Evolutionary conservation across 1,140 invertebrate genomes (phyloP).

Genomic region (Ceratina japonica): DNA sequence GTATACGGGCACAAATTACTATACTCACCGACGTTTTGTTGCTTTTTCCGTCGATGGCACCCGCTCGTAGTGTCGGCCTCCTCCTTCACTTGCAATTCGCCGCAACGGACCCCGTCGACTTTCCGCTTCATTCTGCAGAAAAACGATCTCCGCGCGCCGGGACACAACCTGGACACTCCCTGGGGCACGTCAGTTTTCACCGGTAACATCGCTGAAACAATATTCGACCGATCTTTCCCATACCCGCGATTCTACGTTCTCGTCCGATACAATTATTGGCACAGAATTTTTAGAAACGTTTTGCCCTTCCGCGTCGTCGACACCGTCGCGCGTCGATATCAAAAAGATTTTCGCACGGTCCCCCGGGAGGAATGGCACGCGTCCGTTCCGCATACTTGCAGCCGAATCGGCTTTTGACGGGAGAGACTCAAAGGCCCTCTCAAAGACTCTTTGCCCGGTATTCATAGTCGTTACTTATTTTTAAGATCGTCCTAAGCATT

Average conservation of each 20-base stretch:
- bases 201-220: slow-evolving; percentile 89
- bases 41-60: slow-evolving; percentile 84
- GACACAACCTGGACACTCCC: slow-evolving; percentile 87
- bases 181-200: slow-evolving; percentile 92
- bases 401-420: slow-evolving; percentile 8
- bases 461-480: no score
- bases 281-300: neutral
- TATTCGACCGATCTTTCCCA: neutral
- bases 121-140: slow-evolving; percentile 96
- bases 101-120: slow-evolving; percentile 72
- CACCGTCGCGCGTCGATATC: neutral
- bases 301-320: neutral
- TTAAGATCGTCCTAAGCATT: no score
- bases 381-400: slow-evolving; percentile 14
- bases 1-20: neutral
- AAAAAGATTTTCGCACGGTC: slow-evolving; percentile 4
- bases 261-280: neutral
- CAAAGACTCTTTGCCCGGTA: neutral
- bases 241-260: neutral
- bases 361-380: neutral
- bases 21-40: slow-evolving; percentile 82
- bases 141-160: slow-evolving; percentile 93
- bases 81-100: slow-evolving; percentile 84
- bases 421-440: neutral
- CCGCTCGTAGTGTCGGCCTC: slow-evolving; percentile 84